Evolutionary conservation across 2,888 invertebrate species (phyloP), one percentile per base, ranked within the genome.

Genomic region (Dryadula phaetusa): DNA sequence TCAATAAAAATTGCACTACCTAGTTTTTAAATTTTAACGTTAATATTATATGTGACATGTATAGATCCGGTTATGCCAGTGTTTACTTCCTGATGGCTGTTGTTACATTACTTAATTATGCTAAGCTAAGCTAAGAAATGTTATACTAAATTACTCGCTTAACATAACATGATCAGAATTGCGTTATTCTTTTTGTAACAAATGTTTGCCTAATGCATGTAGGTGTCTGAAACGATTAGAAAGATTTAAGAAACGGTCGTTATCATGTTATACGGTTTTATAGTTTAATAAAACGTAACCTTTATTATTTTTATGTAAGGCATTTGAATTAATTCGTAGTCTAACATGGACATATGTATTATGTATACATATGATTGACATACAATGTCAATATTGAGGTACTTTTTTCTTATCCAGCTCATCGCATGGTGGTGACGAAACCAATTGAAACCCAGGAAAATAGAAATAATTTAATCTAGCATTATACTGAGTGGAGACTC

Each of bases 31-130:
- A 42, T 44, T 60, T 42, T 28, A 16, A 53, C 28, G 18, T 18
- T 37, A 37, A 12, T 37, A 37, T 34, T 32, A 52, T 32, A 40
- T 40, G 20, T 42, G 58, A 44, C 58, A 49, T 25, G 2, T 5
- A 28, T n/a, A n/a, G 20, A 60, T 65, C 58, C 40, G 47, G 40
- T 65, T 65, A 12, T 49, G 12, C 18, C 77, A 79, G 77, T 77
- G 78, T 83, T 82, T 82, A 76, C 78, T 79, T 82, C 78, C 82
- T 84, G 86, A 86, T 84, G 77, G 79, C 72, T 18, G n/a, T 37
- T 81, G 83, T 87, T 85, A 80, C 74, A 80, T 83, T 82, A 82
- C 80, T 83, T 84, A 83, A 85, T 82, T 78, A 58, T 25, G n/a
- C 12, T 49, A 20, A 58, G 47, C 80, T 76, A 74, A 62, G 73